These are phyloP conservation scores for Leptodactylus fallax DNA, from an alignment of 2,797 vertebrate species.

Conservation along the genomic window DNA sequence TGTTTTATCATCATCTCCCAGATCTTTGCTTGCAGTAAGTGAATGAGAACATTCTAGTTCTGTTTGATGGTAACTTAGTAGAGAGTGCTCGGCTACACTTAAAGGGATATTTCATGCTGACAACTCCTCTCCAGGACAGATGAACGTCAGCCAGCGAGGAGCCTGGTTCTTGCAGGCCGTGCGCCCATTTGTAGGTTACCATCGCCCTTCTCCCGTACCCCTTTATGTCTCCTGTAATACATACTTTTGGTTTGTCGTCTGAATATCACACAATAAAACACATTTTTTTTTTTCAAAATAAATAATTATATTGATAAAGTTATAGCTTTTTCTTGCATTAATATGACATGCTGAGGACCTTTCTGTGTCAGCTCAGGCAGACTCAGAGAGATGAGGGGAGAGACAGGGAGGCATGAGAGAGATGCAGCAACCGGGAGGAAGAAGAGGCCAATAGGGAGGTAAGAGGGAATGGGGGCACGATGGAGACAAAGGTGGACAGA, in stretches of 20 bases:
- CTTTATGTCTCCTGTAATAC: neutral
- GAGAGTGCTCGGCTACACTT: too few species aligned
- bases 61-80: too few species aligned
- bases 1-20: too few species aligned
- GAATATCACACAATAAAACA: slow-evolving; percentile 33
- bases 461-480: neutral
- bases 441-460: neutral
- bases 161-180: too few species aligned
- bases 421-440: neutral
- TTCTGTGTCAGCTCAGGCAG: slow-evolving; percentile 59
- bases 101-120: too few species aligned
- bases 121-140: too few species aligned
- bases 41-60: too few species aligned
- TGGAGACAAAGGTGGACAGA: neutral
- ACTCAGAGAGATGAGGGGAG: slow-evolving; percentile 21
- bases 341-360: slow-evolving; percentile 57
- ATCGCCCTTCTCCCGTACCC: neutral
- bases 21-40: too few species aligned
- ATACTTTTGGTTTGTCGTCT: neutral
- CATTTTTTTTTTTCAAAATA: slow-evolving; percentile 58
- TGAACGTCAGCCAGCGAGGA: too few species aligned
- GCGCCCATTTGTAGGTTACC: too few species aligned
- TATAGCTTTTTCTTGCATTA: slow-evolving; percentile 59
- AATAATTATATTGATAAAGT: slow-evolving; percentile 65
- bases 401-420: neutral